A percentile compares a stretch with the other conserved stretches of the same genome.
These are phyloP conservation scores for Siniperca knerii DNA, from an alignment of 2,113 vertebrate genomes.

Conservation along the genomic window DNA sequence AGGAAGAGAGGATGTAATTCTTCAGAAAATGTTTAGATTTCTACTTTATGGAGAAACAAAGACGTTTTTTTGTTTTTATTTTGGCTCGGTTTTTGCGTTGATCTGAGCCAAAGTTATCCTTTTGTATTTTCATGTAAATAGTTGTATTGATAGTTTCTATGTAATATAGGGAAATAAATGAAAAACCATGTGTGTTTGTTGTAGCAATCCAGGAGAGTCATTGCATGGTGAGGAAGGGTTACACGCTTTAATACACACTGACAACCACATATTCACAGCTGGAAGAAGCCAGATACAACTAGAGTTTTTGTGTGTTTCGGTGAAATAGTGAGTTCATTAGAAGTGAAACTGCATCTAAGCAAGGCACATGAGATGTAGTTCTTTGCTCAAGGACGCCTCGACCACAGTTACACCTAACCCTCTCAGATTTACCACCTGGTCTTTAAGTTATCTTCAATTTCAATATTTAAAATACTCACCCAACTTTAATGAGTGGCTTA, in stretches of 20 bases:
- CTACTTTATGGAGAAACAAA: slow-evolving; percentile 1
- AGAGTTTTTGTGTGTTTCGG: neutral
- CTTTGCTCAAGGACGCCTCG: neutral
- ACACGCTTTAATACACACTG: neutral
- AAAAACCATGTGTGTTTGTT: neutral
- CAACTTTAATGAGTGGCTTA: neutral
- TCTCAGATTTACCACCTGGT: neutral
- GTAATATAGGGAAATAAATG: slow-evolving; percentile 24
- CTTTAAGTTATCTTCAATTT: neutral
- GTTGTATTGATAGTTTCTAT: slow-evolving; percentile 25
- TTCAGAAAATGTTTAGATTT: slow-evolving; percentile 3
- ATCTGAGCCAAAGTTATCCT: neutral
- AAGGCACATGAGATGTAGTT: neutral
- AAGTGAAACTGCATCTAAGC: neutral
- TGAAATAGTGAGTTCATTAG: neutral
- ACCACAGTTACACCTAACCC: neutral
- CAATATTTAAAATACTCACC: neutral
- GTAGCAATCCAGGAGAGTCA: neutral
- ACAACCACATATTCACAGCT: neutral
- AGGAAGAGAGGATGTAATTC: neutral
- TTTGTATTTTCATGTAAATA: slow-evolving; percentile 49
- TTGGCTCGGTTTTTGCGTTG: neutral
- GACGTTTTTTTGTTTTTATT: neutral
- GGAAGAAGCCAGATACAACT: slow-evolving; percentile 2
- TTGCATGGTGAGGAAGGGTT: neutral